phyloP scores from a whole-genome alignment of 2,113 vertebrate genomes.

The Pluvialis apricaria region DNA sequence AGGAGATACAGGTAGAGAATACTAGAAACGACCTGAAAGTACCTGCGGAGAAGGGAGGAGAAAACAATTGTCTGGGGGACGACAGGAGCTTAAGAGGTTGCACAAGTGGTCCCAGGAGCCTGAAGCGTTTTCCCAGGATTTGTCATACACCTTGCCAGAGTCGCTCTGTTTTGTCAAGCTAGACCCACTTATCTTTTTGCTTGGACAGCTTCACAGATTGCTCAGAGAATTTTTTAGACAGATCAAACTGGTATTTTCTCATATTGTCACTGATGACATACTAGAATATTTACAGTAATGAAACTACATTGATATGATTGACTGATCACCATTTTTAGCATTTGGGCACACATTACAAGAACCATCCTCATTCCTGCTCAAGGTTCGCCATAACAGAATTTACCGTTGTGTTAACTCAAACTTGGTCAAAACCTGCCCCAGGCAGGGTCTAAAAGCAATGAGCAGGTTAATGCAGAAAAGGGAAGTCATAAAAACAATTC shows the following conservation, averaged over 20 bases:
- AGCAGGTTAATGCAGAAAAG: not conserved
- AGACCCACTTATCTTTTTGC: not conserved
- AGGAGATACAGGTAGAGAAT: not conserved
- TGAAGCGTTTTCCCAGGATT: not conserved
- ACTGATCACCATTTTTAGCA: not conserved
- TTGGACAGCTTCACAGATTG: not conserved
- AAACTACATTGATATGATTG: not conserved
- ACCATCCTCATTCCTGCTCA: not conserved
- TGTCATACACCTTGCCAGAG: not conserved
- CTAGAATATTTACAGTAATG: not conserved
- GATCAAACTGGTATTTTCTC: not conserved
- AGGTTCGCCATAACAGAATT: not conserved
- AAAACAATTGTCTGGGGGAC: not conserved
- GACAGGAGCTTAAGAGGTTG: not conserved
- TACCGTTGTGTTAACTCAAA: not conserved
- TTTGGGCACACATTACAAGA: not conserved
- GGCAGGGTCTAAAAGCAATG: not conserved
- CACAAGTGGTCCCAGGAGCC: not conserved
- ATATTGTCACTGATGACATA: not conserved
- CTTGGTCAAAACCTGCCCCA: not conserved
- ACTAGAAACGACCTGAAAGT: not conserved
- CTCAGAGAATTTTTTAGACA: not conserved
- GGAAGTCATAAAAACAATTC: not conserved
- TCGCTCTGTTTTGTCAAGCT: not conserved
- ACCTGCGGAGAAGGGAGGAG: not conserved